A percentile compares a stretch with the other conserved stretches of the same genome.
Evolutionary conservation across 2,797 vertebrate species (phyloP).

Genomic region (Dryobates pubescens): DNA sequence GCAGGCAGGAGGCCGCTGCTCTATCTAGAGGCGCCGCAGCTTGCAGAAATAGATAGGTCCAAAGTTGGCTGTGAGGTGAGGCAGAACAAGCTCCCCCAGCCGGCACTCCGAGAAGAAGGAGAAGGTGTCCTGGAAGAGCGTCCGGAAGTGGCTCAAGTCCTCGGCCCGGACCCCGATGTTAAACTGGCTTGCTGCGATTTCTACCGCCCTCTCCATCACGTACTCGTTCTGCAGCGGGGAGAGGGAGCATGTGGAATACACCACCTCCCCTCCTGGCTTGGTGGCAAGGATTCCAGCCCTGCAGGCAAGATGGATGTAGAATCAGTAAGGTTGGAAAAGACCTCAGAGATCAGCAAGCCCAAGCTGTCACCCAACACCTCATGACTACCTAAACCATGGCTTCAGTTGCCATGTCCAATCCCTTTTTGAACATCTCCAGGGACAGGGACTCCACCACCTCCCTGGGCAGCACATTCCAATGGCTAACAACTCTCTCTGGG

Average conservation of each 20-base stretch:
- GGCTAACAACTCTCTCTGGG: too few species aligned
- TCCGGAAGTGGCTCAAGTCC: slow-evolving; percentile 81
- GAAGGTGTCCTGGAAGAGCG: slow-evolving; percentile 86
- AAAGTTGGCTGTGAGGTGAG: slow-evolving; percentile 92
- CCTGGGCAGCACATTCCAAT: too few species aligned
- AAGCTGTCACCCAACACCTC: too few species aligned
- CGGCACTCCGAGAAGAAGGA: slow-evolving; percentile 82
- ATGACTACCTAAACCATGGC: too few species aligned
- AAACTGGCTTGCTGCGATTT: slow-evolving; percentile 80
- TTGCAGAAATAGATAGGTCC: slow-evolving; percentile 96
- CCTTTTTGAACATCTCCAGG: too few species aligned
- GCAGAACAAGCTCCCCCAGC: slow-evolving; percentile 91
- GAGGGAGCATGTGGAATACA: slow-evolving; percentile 94
- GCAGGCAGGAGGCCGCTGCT: neutral
- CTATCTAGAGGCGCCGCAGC: slow-evolving; percentile 79
- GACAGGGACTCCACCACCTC: too few species aligned
- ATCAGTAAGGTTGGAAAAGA: too few species aligned
- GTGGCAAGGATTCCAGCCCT: slow-evolving; percentile 88
- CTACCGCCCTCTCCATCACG: slow-evolving; percentile 86
- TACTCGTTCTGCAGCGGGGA: slow-evolving; percentile 91
- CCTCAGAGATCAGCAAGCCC: too few species aligned
- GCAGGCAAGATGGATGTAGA: neutral
- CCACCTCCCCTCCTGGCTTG: slow-evolving; percentile 83
- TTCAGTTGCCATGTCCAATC: too few species aligned
- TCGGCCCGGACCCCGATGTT: slow-evolving; percentile 78